A percentile compares a stretch with the other conserved stretches of the same genome.
These are phyloP conservation scores for Ditylenchus dipsaci DNA, from an alignment of 1,140 invertebrate species.

Conservation along the genomic window DNA sequence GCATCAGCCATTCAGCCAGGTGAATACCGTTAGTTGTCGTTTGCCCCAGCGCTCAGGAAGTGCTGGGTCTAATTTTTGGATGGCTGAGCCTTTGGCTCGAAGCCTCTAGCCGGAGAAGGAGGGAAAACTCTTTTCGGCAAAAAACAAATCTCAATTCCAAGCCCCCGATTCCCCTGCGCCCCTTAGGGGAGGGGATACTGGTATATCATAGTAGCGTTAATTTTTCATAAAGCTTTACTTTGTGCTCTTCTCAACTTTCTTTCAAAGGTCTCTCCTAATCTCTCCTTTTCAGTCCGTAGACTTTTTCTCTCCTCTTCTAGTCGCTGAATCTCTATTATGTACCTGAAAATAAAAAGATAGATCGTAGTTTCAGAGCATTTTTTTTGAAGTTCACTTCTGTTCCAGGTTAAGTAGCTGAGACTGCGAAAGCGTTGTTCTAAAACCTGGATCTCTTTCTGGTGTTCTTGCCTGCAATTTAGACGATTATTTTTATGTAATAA, in stretches of 20 bases:
- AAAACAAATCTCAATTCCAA: no score
- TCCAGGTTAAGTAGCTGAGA: slow-evolving; percentile 55
- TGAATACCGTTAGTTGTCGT: no score
- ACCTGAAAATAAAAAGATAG: slow-evolving; percentile 36
- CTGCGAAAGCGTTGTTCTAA: slow-evolving; percentile 53
- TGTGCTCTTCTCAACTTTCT: slow-evolving; percentile 54
- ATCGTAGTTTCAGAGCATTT: neutral
- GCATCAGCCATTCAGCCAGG: no score
- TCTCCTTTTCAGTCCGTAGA: slow-evolving; percentile 51
- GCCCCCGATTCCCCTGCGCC: no score
- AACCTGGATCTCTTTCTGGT: slow-evolving; percentile 56
- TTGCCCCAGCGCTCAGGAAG: no score
- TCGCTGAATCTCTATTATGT: slow-evolving; percentile 56
- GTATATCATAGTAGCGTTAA: neutral
- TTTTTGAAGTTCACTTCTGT: slow-evolving; percentile 46
- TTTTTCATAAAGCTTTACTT: slow-evolving; percentile 21
- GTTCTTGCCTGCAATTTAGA: slow-evolving; percentile 38
- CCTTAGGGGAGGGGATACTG: no score
- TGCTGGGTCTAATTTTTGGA: no score
- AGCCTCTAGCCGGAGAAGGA: no score
- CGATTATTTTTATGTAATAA: no score
- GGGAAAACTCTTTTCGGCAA: no score
- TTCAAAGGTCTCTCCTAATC: slow-evolving; percentile 55
- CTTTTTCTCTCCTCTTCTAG: slow-evolving; percentile 56
- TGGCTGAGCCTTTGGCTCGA: no score